Evolutionary conservation across 2,113 vertebrate genomes (phyloP).

Genomic region (Catharus minimus): DNA sequence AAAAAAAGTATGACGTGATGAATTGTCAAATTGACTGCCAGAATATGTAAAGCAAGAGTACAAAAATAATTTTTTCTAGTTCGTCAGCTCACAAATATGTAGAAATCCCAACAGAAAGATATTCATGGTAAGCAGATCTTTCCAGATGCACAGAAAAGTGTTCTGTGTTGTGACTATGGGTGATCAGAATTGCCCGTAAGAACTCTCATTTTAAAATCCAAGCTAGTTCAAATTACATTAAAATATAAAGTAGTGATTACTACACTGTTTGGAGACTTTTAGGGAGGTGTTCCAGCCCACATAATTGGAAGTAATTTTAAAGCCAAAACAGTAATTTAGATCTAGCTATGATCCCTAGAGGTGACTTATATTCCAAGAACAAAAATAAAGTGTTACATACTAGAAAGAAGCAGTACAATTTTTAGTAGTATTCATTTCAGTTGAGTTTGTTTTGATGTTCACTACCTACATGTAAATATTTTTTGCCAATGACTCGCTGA

Average conservation of each 20-base stretch:
- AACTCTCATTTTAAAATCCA: conserved; percentile 8
- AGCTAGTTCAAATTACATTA: not conserved
- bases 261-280: conserved; percentile 8
- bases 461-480: not conserved
- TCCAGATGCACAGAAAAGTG: not conserved
- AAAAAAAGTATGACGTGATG: not conserved
- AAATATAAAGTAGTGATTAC: conserved; percentile 7
- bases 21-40: not conserved
- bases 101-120: not conserved
- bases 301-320: conserved; percentile 28
- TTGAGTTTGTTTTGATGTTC: not conserved
- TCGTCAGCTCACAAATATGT: not conserved
- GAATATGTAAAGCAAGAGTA: not conserved
- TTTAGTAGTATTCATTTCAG: not conserved
- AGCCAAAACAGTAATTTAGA: conserved; percentile 46
- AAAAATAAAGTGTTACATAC: not conserved
- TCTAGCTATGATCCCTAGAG: conserved; percentile 6
- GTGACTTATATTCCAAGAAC: not conserved
- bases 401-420: not conserved
- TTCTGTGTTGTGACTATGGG: not conserved
- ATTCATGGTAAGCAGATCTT: not conserved
- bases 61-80: not conserved
- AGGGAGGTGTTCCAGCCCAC: conserved; percentile 9
- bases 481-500: not conserved
- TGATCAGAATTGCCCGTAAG: not conserved